Conservation (phyloP, 2,113 vertebrate species). For the Callionymus lyra region DNA sequence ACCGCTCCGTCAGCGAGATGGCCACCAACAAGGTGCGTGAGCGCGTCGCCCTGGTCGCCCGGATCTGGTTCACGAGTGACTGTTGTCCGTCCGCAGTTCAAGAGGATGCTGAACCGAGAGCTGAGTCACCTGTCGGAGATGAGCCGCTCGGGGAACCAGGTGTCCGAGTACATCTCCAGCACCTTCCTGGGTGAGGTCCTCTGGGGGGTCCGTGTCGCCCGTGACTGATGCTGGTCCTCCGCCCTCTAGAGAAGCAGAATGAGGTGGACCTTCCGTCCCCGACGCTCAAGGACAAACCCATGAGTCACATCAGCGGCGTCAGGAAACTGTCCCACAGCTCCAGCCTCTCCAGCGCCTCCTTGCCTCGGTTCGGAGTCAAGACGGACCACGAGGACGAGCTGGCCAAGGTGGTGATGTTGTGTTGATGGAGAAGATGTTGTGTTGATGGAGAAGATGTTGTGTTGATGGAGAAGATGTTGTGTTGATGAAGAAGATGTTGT, state of each 20-base stretch:
- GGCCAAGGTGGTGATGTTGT: conserved; percentile 76
- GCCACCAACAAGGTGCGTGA: conserved; percentile 66
- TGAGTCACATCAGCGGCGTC: conserved; percentile 64
- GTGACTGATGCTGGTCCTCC: conserved; percentile 2
- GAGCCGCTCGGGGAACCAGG: conserved; percentile 69
- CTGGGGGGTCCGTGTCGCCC: not conserved
- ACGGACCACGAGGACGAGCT: conserved; percentile 76
- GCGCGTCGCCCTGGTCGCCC: too few relatives aligned
- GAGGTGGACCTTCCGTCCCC: conserved; percentile 61
- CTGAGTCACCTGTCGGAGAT: conserved; percentile 75
- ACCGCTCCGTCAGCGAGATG: conserved; percentile 74
- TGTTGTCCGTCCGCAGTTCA: conserved; percentile 65
- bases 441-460: too few relatives aligned
- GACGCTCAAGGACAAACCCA: conserved; percentile 60
- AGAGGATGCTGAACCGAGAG: conserved; percentile 85
- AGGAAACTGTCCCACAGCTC: conserved; percentile 64
- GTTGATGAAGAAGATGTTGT: too few relatives aligned
- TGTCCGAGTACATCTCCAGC: conserved; percentile 80
- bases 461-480: too few relatives aligned
- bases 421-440: too few relatives aligned
- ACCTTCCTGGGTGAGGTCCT: conserved; percentile 78
- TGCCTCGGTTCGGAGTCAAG: conserved; percentile 80
- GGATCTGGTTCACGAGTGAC: too few relatives aligned
- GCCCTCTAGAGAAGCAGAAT: conserved; percentile 56
- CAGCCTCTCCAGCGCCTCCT: conserved; percentile 54